phyloP scores from a whole-genome alignment of 2,888 invertebrate genomes.

The Oxytorus armatus region DNA sequence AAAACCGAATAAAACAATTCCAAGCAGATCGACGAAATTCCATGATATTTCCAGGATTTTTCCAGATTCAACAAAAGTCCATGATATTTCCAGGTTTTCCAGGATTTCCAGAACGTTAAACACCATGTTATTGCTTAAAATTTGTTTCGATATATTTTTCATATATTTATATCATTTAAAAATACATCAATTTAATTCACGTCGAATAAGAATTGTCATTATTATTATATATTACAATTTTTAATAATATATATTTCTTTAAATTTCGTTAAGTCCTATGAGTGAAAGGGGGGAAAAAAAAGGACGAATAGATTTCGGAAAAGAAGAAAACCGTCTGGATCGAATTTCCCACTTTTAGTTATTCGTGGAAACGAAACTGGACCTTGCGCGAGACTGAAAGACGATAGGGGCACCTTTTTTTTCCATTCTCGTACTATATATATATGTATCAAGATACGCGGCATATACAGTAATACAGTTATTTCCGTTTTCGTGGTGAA shows the following conservation, averaged over 20 bases:
- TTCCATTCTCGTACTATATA: neutral
- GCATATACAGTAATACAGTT: slow-evolving; percentile 1
- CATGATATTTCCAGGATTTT: no score
- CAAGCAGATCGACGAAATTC: no score
- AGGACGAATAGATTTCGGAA: neutral
- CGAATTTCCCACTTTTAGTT: slow-evolving; percentile 15
- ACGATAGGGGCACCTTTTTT: slow-evolving; percentile 51
- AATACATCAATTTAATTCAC: no score
- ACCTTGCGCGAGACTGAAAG: slow-evolving; percentile 33
- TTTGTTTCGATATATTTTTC: no score
- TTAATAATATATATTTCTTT: neutral
- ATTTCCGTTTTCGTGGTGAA: slow-evolving; percentile 23
- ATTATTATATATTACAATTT: neutral
- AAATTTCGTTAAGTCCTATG: neutral
- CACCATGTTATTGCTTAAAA: no score
- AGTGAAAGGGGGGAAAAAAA: neutral
- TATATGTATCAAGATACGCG: slow-evolving; percentile 11
- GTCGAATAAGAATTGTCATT: no score
- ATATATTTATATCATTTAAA: no score
- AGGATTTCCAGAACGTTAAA: no score
- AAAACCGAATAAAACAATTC: no score
- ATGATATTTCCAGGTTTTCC: no score
- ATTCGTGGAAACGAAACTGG: slow-evolving; percentile 36
- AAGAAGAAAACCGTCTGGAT: slow-evolving; percentile 15
- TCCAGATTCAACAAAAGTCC: no score